Evolutionary conservation across 2,888 invertebrate genomes (phyloP).

Genomic region (Chesias legatella): DNA sequence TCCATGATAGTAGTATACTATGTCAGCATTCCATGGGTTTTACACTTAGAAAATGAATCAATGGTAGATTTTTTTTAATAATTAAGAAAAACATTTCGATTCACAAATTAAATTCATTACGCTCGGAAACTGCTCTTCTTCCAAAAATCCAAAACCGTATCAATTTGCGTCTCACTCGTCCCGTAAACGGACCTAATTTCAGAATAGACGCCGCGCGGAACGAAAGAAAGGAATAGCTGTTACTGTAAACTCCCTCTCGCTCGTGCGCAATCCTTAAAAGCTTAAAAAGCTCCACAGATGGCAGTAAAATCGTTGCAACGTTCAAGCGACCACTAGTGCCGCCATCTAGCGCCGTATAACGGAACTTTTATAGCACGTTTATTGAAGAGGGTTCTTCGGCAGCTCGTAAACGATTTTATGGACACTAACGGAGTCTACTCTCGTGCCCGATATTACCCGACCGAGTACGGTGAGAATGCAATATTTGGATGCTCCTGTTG

Average conservation of each 20-base stretch:
- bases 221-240: conserved; percentile 37
- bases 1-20: too few species aligned
- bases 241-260: conserved; percentile 40
- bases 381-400: conserved; percentile 80
- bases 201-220: conserved; percentile 26
- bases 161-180: conserved; percentile 8
- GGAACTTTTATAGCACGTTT: conserved; percentile 79
- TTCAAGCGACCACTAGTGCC: conserved; percentile 75
- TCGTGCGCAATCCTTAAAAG: conserved; percentile 55
- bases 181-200: conserved; percentile 43
- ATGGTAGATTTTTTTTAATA: too few species aligned
- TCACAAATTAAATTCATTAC: too few species aligned
- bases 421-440: conserved; percentile 75
- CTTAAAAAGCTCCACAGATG: conserved; percentile 78
- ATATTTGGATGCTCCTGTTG: conserved; percentile 73
- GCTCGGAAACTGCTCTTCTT: too few species aligned
- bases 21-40: too few species aligned
- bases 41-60: too few species aligned
- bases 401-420: conserved; percentile 80
- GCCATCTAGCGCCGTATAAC: conserved; percentile 78
- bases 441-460: conserved; percentile 74
- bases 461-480: conserved; percentile 73
- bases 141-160: background rate
- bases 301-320: conserved; percentile 75
- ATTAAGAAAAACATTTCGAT: too few species aligned